Conservation (phyloP, 2,888 invertebrate species). For the Deilephila porcellus region DNA sequence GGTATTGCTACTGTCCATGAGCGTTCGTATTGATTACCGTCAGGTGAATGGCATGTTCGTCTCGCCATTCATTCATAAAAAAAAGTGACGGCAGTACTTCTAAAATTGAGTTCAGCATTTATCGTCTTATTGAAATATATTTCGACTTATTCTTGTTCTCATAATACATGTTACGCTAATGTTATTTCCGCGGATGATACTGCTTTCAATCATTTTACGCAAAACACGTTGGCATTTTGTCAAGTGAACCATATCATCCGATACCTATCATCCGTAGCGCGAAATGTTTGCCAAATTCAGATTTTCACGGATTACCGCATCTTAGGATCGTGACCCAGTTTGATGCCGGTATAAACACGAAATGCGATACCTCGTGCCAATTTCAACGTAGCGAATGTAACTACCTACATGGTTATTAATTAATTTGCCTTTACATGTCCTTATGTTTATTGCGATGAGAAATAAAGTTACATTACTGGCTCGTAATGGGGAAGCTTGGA, state of each 20-base stretch:
- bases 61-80: no score
- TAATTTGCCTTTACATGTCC: background rate
- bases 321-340: conserved; percentile 2
- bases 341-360: background rate
- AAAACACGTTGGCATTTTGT: no score
- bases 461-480: conserved; percentile 20
- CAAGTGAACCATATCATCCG: background rate
- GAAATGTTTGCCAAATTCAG: conserved; percentile 6
- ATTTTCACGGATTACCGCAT: conserved; percentile 3
- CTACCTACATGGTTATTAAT: background rate
- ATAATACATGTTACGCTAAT: no score
- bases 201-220: no score
- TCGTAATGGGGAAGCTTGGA: conserved; percentile 18
- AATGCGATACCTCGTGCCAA: conserved; percentile 1
- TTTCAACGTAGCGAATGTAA: background rate
- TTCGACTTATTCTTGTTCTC: no score
- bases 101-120: no score
- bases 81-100: no score
- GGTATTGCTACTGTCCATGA: no score
- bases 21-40: no score
- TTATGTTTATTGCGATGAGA: conserved; percentile 22
- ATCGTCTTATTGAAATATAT: no score
- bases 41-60: no score
- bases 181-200: no score
- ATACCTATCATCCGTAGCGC: conserved; percentile 2